These are phyloP conservation scores for Anableps anableps DNA, from an alignment of 2,797 vertebrate genomes.

Conservation along the genomic window DNA sequence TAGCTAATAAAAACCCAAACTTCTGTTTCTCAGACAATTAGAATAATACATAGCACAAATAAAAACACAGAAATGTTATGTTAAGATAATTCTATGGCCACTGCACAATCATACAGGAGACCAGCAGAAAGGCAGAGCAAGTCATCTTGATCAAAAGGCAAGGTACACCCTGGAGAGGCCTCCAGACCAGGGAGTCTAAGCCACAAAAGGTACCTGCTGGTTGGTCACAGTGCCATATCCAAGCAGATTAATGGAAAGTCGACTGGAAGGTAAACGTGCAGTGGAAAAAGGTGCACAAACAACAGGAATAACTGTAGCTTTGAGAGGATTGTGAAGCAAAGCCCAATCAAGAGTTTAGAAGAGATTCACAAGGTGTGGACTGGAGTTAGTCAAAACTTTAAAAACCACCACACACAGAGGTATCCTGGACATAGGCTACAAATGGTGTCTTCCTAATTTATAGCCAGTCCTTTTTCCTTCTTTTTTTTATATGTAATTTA, in stretches of 20 bases:
- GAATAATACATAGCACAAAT: neutral
- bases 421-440: neutral
- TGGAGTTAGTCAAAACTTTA: neutral
- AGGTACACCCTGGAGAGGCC: neutral
- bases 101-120: neutral
- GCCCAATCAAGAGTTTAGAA: neutral
- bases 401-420: neutral
- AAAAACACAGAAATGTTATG: neutral
- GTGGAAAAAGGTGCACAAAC: neutral
- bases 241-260: neutral
- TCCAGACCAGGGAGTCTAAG: neutral
- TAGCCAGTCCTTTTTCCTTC: no score
- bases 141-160: neutral
- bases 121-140: neutral
- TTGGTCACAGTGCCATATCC: neutral
- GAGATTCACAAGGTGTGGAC: neutral
- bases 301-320: neutral
- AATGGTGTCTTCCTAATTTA: no score
- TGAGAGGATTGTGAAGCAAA: neutral
- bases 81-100: neutral
- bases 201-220: neutral
- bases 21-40: neutral
- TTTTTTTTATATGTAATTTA: no score
- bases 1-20: neutral
- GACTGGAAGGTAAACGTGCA: neutral